Evolutionary conservation across 1,140 invertebrate species (phyloP), one percentile per base, ranked within the genome.

Genomic region (Drosophila persimilis): DNA sequence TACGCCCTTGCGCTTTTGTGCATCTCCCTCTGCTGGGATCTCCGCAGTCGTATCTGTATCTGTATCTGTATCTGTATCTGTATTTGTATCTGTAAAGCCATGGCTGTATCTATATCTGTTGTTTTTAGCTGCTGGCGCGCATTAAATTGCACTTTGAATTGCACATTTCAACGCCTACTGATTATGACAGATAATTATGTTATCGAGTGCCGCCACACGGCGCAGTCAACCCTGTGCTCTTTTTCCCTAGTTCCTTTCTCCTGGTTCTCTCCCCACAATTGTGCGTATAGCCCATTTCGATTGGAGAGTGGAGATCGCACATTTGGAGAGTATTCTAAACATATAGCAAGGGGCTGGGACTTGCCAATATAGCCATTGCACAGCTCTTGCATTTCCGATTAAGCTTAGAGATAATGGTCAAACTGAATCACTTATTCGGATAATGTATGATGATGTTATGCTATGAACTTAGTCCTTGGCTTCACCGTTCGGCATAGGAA

Each of bases 71-170:
- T 22, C 17, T 44, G 15, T 52, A 35, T 2, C 8, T 26, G 61
- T 56, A 41, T 22, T 13, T 54, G 64, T 46, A 67, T 66, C 65
- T 54, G 48, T 47, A 29, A 17, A 63, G 20, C 59, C 59, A 45
- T 63, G 44, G 54, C 44, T 56, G 63, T 57, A 17, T 54, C 43
- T 20, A 20, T 20, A 20, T 20, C 20, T 69, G 63, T 55, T 13
- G 77, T 57, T 72, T 57, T 69, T 73, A 65, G 64, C 70, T 81
- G 69, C 66, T 71, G 83, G 73, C 76, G 81, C 81, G 85, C 81
- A 89, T 89, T 89, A 78, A 89, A 89, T 85, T 89, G 81, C 83
- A 89, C 85, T 89, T 85, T 67, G 89, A 89, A 89, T 89, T 89
- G 85, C 80, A 89, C 85, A 89, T 89, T 89, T 89, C 85, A 85